These are phyloP conservation scores for Diploptera punctata DNA, from an alignment of 2,888 invertebrate genomes.

Conservation along the genomic window DNA sequence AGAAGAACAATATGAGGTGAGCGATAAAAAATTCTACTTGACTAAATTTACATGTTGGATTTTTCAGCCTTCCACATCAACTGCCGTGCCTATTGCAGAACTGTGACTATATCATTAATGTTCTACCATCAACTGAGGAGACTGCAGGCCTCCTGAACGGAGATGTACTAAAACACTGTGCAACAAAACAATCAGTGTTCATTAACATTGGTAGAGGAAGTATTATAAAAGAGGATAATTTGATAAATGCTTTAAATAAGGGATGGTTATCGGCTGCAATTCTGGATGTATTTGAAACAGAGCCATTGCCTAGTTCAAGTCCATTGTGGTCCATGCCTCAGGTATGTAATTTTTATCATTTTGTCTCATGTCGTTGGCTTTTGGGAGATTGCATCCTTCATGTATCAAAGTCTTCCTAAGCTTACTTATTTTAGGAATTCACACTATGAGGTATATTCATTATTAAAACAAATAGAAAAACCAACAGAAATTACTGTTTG, in stretches of 20 bases:
- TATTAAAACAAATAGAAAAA: too few species aligned
- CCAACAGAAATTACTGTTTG: too few species aligned
- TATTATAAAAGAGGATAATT: slow-evolving; percentile 59
- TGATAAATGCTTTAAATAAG: slow-evolving; percentile 59
- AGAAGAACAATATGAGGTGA: too few species aligned
- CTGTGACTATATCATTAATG: slow-evolving; percentile 63
- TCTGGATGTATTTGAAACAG: slow-evolving; percentile 62
- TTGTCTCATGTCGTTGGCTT: too few species aligned
- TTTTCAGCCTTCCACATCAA: slow-evolving; percentile 44
- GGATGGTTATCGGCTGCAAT: slow-evolving; percentile 63
- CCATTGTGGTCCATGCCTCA: slow-evolving; percentile 60
- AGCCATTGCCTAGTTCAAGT: slow-evolving; percentile 60
- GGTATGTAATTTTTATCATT: too few species aligned
- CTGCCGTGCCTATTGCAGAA: slow-evolving; percentile 54
- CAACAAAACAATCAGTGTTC: slow-evolving; percentile 56
- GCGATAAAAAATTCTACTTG: too few species aligned
- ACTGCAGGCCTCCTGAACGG: slow-evolving; percentile 60
- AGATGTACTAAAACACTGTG: slow-evolving; percentile 57
- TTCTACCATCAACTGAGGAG: slow-evolving; percentile 60
- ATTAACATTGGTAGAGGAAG: slow-evolving; percentile 66
- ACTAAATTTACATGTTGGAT: too few species aligned
- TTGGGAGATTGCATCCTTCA: too few species aligned
- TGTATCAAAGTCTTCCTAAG: too few species aligned
- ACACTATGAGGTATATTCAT: too few species aligned
- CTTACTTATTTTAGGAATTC: too few species aligned